A percentile compares a stretch with the other conserved stretches of the same genome.
Conservation (phyloP, 2,888 invertebrate species). For the Cephonodes hylas region DNA sequence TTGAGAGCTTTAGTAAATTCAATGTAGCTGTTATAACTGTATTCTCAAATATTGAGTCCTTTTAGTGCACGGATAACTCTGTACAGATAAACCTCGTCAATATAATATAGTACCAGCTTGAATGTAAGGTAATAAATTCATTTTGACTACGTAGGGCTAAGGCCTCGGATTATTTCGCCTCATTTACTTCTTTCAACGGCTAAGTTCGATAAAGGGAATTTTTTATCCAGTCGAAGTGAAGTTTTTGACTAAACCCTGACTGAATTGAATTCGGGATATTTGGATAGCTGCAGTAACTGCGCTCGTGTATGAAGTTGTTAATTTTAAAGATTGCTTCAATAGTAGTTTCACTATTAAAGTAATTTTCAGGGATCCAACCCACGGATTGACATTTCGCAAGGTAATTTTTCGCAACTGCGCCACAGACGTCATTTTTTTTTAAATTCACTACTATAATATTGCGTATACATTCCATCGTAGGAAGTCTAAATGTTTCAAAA, state of each 20-base stretch:
- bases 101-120: slow-evolving; percentile 59
- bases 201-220: slow-evolving; percentile 63
- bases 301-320: not conserved
- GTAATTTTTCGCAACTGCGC: too few species aligned
- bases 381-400: too few species aligned
- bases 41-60: not conserved
- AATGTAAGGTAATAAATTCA: slow-evolving; percentile 75
- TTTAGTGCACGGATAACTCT: slow-evolving; percentile 9
- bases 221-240: slow-evolving; percentile 63
- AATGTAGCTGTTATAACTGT: not conserved
- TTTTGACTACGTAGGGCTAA: slow-evolving; percentile 75
- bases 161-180: slow-evolving; percentile 78
- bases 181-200: slow-evolving; percentile 78
- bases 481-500: not conserved
- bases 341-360: too few species aligned
- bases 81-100: slow-evolving; percentile 60
- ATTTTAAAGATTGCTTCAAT: too few species aligned
- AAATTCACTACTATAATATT: too few species aligned
- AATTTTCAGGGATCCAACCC: too few species aligned
- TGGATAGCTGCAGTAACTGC: not conserved
- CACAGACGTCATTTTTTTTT: too few species aligned
- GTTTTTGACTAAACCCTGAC: slow-evolving; percentile 59
- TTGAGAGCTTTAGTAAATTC: too few species aligned
- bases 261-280: slow-evolving; percentile 49
- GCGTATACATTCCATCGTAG: too few species aligned